phyloP scores from a whole-genome alignment of 2,888 invertebrate species.

The Ptilodon capucinus region DNA sequence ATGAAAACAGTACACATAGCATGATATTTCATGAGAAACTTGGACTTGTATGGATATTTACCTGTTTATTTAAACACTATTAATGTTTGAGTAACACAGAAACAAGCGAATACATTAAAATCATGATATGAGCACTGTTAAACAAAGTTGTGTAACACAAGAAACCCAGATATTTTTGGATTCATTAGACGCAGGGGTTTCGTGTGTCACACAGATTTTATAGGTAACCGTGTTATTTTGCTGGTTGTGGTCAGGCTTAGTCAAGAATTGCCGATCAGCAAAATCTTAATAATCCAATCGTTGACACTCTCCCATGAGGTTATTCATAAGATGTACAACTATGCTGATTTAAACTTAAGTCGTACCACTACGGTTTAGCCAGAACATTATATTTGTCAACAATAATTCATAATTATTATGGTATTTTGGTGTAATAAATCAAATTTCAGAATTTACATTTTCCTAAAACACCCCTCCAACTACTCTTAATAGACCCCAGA shows the following conservation, averaged over 20 bases:
- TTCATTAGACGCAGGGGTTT: conserved; percentile 14
- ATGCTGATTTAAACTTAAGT: conserved; percentile 9
- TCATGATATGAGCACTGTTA: conserved; percentile 52
- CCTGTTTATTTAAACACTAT: neutral
- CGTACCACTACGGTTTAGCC: conserved; percentile 13
- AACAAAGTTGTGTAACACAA: conserved; percentile 28
- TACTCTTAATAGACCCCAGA: too few relatives aligned
- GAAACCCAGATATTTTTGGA: conserved; percentile 19
- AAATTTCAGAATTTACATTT: conserved; percentile 16
- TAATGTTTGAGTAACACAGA: neutral
- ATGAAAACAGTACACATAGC: conserved; percentile 48
- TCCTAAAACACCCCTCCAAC: neutral
- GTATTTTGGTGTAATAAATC: neutral
- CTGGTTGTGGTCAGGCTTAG: neutral
- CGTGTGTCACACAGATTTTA: conserved; percentile 24
- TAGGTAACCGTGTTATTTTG: neutral
- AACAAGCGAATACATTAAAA: neutral
- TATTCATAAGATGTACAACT: conserved; percentile 6
- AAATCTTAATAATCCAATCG: neutral
- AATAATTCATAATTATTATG: neutral
- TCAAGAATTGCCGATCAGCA: neutral
- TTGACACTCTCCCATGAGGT: neutral
- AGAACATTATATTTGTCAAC: neutral
- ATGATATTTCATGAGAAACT: conserved; percentile 32
- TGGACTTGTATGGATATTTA: neutral